Evolutionary conservation across 1,140 invertebrate species (phyloP), one percentile per base, ranked within the genome.

Genomic region (Drepana arcuata): DNA sequence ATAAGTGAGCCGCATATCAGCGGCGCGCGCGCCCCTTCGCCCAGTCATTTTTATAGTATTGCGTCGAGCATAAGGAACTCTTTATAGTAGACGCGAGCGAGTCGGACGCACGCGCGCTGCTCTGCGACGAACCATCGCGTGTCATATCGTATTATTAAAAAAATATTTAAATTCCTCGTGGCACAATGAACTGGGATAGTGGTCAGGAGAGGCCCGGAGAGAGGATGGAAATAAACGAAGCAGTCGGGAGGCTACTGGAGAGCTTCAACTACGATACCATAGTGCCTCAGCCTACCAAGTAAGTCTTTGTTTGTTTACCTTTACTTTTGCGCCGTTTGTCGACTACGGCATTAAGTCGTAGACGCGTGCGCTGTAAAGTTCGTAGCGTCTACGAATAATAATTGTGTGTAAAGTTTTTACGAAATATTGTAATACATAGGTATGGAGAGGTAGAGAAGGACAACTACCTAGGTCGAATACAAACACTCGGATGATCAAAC

Each of bases 31-130:
- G 60, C 53, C 63, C 61, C 51, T 62, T 59, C 59, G 44, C 51
- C 44, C 28, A 41, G 39, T 57, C 40, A 47, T 51, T 57, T 74
- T 68, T 67, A 78, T 77, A 72, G 46, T 71, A 54, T 64, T 51
- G 55, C 48, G 41, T 52, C 41, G 57, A 58, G 68, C 59, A 78
- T 71, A 81, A 77, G 72, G 77, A 57, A 47, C 50, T 77, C 77
- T 73, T 81, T 78, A 78, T 78, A 73, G 67, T 71, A 46, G 14
- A 56, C 63, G 73, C 70, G 68, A 73, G 70, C 77, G 72, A 74
- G 72, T 64, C 62, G 77, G 47, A 34, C 73, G 73, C 71, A 77
- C 73, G 73, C 69, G 69, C 56, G 55, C 47, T 53, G 25, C 21
- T 5, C 16, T 29, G 7, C 27, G 27, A 14, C 28, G 31, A 30